A percentile compares a stretch with the other conserved stretches of the same genome.
Conservation (phyloP, 23 tunicate species). For the Clavelina lepadiformis region DNA sequence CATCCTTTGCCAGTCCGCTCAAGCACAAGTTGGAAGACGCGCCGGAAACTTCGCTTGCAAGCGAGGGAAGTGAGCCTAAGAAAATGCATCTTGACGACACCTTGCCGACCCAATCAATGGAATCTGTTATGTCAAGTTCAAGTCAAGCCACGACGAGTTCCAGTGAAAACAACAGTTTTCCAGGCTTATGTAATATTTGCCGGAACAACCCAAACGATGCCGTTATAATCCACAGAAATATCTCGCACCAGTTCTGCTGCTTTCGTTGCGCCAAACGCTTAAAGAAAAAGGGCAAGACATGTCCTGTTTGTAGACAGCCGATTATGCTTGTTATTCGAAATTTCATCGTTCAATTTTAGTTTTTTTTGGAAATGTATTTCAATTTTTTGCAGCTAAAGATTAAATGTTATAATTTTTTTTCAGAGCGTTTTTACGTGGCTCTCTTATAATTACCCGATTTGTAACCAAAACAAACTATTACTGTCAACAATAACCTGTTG, state of each 20-base stretch:
- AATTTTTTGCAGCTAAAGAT: too few relatives aligned
- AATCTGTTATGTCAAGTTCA: conserved; percentile 2
- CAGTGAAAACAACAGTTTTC: neutral
- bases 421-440: too few relatives aligned
- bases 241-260: conserved; percentile 79
- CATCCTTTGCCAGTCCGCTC: conserved; percentile 1
- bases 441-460: too few relatives aligned
- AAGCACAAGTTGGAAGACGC: conserved; percentile 7
- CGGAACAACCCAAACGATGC: conserved; percentile 64
- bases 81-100: conserved; percentile 14
- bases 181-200: conserved; percentile 69
- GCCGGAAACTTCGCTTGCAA: neutral
- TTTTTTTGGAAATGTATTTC: too few relatives aligned
- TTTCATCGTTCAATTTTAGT: conserved; percentile 44
- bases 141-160: conserved; percentile 5
- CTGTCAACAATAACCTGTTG: too few relatives aligned
- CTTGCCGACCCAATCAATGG: neutral
- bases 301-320: conserved; percentile 77
- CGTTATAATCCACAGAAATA: conserved; percentile 41
- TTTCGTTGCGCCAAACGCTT: conserved; percentile 63
- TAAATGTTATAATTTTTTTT: too few relatives aligned
- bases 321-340: conserved; percentile 48
- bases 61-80: neutral
- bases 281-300: conserved; percentile 38
- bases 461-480: too few relatives aligned